Base-by-base conservation (phyloP, 2,888 invertebrate species). In the Hermaeophaga mercurialis region DNA sequence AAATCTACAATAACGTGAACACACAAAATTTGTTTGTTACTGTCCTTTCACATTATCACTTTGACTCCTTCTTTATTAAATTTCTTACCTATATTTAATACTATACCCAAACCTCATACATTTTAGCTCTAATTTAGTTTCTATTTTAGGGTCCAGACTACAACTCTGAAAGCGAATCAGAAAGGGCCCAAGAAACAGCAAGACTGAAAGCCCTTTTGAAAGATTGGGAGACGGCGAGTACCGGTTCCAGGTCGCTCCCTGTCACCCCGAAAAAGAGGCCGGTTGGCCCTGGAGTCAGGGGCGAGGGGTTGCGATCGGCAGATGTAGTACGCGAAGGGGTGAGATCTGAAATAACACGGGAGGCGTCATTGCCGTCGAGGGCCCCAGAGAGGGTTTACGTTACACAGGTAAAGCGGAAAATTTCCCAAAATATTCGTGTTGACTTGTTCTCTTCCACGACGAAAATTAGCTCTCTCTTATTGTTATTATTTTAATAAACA, bases 191-290 rank as follows among this genome's bases (percentile, higher is more conserved):
- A 68, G 88, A 89, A 72, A 83, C 84, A 46, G 87, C 87, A 54
- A 82, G 89, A 52, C 80, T 89, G 57, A 83, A 82, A 65, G 80
- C 84, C 11, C 79, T 91, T 34, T 82, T 91, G 59, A 86, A 87
- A 61, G 86, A 88, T 72, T 91, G 91, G 91, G 87, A 89, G 66
- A 84, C 88, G 26, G 85, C 89, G 2, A 89, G 89, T 58, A 79
- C 81, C 41, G 80, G 81, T 46, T 81, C 82, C 62, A 78, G 82
- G 39, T 82, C 82, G 24, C 72, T 81, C 55, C 82, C 82, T 63
- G 77, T 78, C 56, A 82, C 82, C 61, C 82, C 82, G 31, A 79
- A 80, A 58, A 73, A 79, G 26, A 77, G 46, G 43, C 19, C 12
- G 3, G 3, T 12, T 2, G 31, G 39, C 34, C 36, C 17, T 26